phyloP scores from a whole-genome alignment of 2,113 vertebrate species.

The Epinephelus lanceolatus region DNA sequence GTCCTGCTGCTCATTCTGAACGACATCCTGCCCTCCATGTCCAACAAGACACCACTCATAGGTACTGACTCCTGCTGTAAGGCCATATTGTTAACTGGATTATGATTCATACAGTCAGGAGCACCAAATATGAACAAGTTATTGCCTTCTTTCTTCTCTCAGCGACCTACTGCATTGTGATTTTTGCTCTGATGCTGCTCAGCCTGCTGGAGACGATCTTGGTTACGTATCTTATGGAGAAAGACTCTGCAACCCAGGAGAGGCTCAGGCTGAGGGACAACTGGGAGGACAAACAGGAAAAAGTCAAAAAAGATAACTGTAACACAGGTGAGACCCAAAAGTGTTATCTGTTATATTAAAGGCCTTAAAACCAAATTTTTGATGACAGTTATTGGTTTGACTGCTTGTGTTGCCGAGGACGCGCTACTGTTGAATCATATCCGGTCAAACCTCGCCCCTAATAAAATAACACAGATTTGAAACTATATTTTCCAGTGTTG shows the following conservation, averaged over 20 bases:
- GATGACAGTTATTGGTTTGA: neutral
- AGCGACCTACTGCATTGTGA: constrained; percentile 82
- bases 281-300: neutral
- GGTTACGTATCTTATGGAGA: constrained; percentile 77
- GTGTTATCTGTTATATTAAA: neutral
- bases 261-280: neutral
- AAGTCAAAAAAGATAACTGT: neutral
- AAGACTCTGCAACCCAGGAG: constrained; percentile 15
- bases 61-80: constrained; percentile 54
- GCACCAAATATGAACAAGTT: neutral
- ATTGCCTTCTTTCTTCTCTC: neutral
- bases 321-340: constrained; percentile 40
- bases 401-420: neutral
- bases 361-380: neutral
- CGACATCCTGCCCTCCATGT: constrained; percentile 82
- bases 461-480: neutral
- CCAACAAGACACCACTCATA: constrained; percentile 80
- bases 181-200: constrained; percentile 86
- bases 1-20: constrained; percentile 84
- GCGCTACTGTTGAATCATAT: neutral
- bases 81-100: neutral
- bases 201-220: constrained; percentile 84
- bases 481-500: neutral
- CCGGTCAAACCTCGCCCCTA: neutral
- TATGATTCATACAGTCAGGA: neutral